Percentiles rank a stretch among this genome's conserved stretches.
phyloP scores from a whole-genome alignment of 2,797 vertebrate species.

The Falco berigora region DNA sequence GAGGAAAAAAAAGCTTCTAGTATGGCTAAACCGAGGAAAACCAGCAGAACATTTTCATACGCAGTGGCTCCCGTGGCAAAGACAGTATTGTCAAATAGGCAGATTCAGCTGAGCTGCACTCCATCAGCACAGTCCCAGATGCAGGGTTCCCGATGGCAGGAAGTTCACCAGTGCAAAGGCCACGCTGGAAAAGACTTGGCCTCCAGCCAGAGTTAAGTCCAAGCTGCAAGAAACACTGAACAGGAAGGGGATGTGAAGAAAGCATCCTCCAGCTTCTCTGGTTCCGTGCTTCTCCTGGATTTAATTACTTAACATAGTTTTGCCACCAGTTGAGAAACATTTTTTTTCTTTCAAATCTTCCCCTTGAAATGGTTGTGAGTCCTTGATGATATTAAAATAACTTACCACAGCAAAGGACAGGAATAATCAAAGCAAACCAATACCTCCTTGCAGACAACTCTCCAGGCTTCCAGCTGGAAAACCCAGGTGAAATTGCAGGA shows the following conservation, averaged over 20 bases:
- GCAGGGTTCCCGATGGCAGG: neutral
- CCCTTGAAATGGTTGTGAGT: neutral
- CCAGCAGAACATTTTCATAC: neutral
- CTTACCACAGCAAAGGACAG: neutral
- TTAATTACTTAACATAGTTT: neutral
- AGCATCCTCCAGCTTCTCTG: neutral
- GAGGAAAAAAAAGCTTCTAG: neutral
- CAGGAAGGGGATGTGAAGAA: constrained; percentile 4
- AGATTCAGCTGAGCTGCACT: neutral
- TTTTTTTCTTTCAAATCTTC: neutral
- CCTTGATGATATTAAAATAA: neutral
- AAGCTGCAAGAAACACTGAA: neutral
- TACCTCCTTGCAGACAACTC: neutral
- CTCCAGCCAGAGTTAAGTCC: neutral
- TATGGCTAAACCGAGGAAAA: neutral
- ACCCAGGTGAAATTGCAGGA: neutral
- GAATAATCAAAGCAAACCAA: neutral
- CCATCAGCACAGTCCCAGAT: neutral
- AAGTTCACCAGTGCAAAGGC: constrained; percentile 31
- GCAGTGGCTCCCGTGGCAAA: neutral
- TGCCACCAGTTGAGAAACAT: neutral
- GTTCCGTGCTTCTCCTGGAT: neutral
- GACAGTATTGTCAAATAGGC: neutral
- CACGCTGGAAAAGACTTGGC: neutral
- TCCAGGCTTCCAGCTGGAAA: neutral